A percentile compares a stretch with the other conserved stretches of the same genome.
Evolutionary conservation across 2,113 vertebrate species (phyloP).

Genomic region (Anarrhichthys ocellatus): DNA sequence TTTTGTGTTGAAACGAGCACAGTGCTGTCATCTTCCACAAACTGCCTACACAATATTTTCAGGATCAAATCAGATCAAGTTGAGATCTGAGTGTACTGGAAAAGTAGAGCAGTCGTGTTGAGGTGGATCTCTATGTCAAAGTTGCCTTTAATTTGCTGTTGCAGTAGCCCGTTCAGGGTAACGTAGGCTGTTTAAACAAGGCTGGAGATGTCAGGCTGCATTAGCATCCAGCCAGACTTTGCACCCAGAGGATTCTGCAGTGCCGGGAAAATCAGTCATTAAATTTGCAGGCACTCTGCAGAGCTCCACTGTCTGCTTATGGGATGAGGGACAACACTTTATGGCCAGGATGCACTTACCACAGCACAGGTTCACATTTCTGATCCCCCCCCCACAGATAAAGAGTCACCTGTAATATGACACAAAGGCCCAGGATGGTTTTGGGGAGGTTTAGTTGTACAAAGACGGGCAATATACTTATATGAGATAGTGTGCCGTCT

Average conservation of each 20-base stretch:
- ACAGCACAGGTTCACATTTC: slow-evolving; percentile 48
- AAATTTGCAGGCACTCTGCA: slow-evolving; percentile 74
- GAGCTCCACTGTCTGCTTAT: slow-evolving; percentile 44
- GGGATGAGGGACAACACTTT: slow-evolving; percentile 32
- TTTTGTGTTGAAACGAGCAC: slow-evolving; percentile 5
- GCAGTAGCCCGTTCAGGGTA: slow-evolving; percentile 47
- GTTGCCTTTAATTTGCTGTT: slow-evolving; percentile 61
- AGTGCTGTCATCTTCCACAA: slow-evolving; percentile 23
- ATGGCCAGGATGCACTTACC: slow-evolving; percentile 42
- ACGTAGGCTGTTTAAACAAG: slow-evolving; percentile 72
- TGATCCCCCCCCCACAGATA: slow-evolving; percentile 35
- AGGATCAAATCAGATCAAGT: slow-evolving; percentile 3
- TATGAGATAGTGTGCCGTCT: neutral
- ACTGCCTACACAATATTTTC: slow-evolving; percentile 15
- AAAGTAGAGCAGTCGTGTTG: slow-evolving; percentile 40
- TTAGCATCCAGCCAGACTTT: slow-evolving; percentile 71
- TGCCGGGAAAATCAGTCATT: slow-evolving; percentile 79
- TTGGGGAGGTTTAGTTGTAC: neutral
- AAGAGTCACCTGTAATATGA: slow-evolving; percentile 1
- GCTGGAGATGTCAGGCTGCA: slow-evolving; percentile 71
- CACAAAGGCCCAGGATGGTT: slow-evolving; percentile 20
- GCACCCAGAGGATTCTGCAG: slow-evolving; percentile 66
- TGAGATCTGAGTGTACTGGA: neutral
- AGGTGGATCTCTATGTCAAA: slow-evolving; percentile 18
- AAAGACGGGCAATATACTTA: neutral